Evolutionary conservation across 2,113 vertebrate genomes (phyloP).

Genomic region (Formicarius rufipectus): DNA sequence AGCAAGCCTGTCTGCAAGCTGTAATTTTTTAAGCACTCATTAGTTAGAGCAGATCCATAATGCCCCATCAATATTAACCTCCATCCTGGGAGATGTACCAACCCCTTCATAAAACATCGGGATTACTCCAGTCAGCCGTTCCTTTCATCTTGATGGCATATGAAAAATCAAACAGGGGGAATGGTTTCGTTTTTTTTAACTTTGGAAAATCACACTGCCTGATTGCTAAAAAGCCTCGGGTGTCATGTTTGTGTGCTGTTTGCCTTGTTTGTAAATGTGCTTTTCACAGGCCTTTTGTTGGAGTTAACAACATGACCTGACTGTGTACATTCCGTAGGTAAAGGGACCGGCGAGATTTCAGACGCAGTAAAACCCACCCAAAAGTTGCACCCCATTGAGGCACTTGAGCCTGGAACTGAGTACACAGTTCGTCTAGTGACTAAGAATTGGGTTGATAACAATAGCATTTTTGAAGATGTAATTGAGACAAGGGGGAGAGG

Average conservation of each 20-base stretch:
- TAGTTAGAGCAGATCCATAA: constrained; percentile 45
- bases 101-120: not conserved
- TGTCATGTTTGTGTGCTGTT: not conserved
- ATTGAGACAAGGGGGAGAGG: constrained; percentile 89
- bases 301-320: constrained; percentile 49
- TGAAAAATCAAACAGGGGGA: not conserved
- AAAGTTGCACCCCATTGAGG: constrained; percentile 84
- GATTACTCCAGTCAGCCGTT: constrained; percentile 7
- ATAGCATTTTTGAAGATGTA: constrained; percentile 94
- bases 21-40: constrained; percentile 30
- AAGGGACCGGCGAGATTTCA: constrained; percentile 83
- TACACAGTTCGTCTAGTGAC: constrained; percentile 87
- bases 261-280: not conserved
- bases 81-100: not conserved
- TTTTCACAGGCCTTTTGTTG: constrained; percentile 15
- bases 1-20: not conserved
- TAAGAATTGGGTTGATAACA: constrained; percentile 87
- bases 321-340: constrained; percentile 84
- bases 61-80: not conserved
- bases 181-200: not conserved
- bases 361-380: constrained; percentile 84
- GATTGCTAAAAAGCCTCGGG: not conserved
- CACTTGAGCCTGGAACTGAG: constrained; percentile 83
- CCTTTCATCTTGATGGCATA: not conserved
- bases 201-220: not conserved